Evolutionary conservation across 2,113 vertebrate species (phyloP), one percentile per base, ranked within the genome.

Genomic region (Pelmatolapia mariae): DNA sequence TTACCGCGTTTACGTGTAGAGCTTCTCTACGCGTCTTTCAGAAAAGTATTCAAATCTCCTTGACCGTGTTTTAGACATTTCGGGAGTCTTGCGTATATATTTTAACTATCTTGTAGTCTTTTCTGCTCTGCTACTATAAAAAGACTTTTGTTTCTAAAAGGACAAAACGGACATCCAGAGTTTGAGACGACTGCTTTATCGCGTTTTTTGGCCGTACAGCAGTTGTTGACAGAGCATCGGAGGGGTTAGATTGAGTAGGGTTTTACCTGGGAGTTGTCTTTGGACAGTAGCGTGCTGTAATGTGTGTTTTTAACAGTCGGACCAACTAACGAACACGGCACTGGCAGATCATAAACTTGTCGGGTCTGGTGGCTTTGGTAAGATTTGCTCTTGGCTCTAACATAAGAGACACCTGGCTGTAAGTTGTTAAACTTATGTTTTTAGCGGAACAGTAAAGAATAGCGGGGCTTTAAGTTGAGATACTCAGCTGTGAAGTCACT

Each of bases 141-240:
- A 5, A 3, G 4, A 8, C n/a, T 83, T 92, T 89, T 91, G 87
- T 84, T 86, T 57, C 8, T 26, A 36, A 80, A 90, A 79, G 12
- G 8, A 13, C 3, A 22, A 36, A 8, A 18, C 29, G 87, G 88
- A 91, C 3, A 10, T 12, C 1, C 1, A 6, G 1, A 11, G 13
- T 57, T 0, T 6, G 16, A 3, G 13, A 1, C 4, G 3, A 31
- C 1, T 3, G 9, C 2, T 45, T 57, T 84, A 8, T 76, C 29
- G 1, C 1, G 2, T 52, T 56, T 38, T 15, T 19, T 10, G 45
- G 11, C 16, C 36, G 18, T 80, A 10, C 54, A 93, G 86, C 89
- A 90, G 93, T 91, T 94, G 93, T 93, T 94, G 93, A 94, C 93
- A 84, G 85, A 79, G 3, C n/a, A 18, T 18, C 47, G 31, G 29